These are phyloP conservation scores for Diadromus collaris DNA, from an alignment of 2,888 invertebrate species.

Conservation along the genomic window DNA sequence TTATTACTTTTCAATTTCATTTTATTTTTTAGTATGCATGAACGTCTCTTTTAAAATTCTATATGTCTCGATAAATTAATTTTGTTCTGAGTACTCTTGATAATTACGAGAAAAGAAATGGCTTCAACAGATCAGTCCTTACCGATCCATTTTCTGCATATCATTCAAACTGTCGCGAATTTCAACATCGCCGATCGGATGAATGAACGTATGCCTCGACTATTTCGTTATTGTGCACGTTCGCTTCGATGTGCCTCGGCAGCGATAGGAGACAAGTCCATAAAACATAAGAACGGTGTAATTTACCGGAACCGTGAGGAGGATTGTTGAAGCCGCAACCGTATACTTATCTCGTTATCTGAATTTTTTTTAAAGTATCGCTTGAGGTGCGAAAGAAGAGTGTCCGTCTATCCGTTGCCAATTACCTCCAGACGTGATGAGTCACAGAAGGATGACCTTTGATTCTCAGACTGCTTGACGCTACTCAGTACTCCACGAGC, in stretches of 20 bases:
- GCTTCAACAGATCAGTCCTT: neutral
- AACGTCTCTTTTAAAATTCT: neutral
- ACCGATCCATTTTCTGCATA: neutral
- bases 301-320: neutral
- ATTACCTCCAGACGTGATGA: neutral
- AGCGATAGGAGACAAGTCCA: neutral
- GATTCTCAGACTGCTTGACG: neutral
- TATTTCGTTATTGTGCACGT: neutral
- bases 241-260: neutral
- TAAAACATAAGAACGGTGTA: neutral
- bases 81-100: too few species aligned
- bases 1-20: neutral
- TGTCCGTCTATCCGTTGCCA: neutral
- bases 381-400: slow-evolving; percentile 3
- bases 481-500: neutral
- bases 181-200: too few species aligned
- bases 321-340: neutral
- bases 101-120: neutral
- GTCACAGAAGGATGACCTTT: slow-evolving; percentile 13
- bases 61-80: neutral
- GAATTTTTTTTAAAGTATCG: neutral
- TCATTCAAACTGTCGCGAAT: neutral
- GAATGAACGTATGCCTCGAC: neutral
- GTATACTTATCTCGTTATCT: neutral
- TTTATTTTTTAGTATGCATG: neutral